These are phyloP conservation scores for Nephrotoma appendiculata DNA, from an alignment of 2,888 invertebrate genomes.

Conservation along the genomic window DNA sequence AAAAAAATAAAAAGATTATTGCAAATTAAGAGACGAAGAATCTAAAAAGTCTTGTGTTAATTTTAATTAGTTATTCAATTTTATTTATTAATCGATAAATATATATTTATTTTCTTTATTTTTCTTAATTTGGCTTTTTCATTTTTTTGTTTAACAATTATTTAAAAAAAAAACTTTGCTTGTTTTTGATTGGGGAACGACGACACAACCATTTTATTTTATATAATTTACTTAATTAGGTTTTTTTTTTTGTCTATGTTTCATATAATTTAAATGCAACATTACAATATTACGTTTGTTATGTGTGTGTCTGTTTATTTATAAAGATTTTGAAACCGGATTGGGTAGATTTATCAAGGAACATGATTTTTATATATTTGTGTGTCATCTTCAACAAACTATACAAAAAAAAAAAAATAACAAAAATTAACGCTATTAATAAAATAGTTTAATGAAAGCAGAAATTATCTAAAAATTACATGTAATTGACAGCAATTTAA, in stretches of 20 bases:
- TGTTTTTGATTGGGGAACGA: not conserved
- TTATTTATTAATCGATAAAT: not conserved
- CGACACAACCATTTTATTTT: not conserved
- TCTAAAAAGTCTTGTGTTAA: not conserved
- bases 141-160: not conserved
- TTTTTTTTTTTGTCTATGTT: not conserved
- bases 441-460: not conserved
- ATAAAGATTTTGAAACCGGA: not conserved
- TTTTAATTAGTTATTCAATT: not conserved
- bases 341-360: not conserved
- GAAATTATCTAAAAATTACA: not conserved
- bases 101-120: not conserved
- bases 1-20: not conserved
- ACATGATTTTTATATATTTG: not conserved
- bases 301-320: not conserved
- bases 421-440: not conserved
- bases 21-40: not conserved
- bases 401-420: not conserved
- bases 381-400: not conserved
- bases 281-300: not conserved
- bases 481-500: not conserved
- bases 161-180: not conserved
- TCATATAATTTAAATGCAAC: not conserved
- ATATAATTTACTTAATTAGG: not conserved
- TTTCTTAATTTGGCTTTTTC: not conserved